phyloP scores from a whole-genome alignment of 2,797 vertebrate species.

The Karalla daura region DNA sequence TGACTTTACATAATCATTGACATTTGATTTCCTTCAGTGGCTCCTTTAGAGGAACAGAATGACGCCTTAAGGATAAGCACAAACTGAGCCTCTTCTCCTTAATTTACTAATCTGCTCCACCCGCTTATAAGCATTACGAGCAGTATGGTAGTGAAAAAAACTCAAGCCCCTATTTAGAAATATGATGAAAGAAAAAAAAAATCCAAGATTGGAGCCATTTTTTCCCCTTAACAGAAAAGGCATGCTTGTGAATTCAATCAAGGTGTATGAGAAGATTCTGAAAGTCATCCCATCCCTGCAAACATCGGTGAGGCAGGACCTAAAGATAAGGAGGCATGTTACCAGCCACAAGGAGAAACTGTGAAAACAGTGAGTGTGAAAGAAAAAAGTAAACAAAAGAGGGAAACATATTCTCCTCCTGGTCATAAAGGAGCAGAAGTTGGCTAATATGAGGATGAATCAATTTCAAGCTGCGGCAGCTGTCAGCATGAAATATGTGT shows the following conservation, averaged over 20 bases:
- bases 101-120: constrained; percentile 77
- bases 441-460: constrained; percentile 52
- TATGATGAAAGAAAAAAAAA: constrained; percentile 6
- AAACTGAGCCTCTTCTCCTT: constrained; percentile 66
- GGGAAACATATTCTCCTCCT: constrained; percentile 10
- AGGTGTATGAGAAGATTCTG: constrained; percentile 76
- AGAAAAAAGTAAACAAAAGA: neutral
- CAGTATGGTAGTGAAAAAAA: constrained; percentile 62
- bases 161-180: too few species aligned
- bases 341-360: constrained; percentile 34
- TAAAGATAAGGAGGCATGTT: constrained; percentile 71
- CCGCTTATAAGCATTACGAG: constrained; percentile 71
- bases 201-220: constrained; percentile 50
- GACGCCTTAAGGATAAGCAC: constrained; percentile 65
- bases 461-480: constrained; percentile 26
- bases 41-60: constrained; percentile 57
- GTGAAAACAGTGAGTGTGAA: constrained; percentile 2
- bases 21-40: constrained; percentile 63
- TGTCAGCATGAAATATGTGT: constrained; percentile 46
- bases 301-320: constrained; percentile 70
- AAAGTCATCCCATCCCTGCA: constrained; percentile 79
- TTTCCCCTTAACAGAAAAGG: constrained; percentile 55
- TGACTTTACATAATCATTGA: constrained; percentile 54
- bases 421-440: constrained; percentile 26
- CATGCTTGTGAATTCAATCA: constrained; percentile 76